A percentile compares a stretch with the other conserved stretches of the same genome.
Conservation (phyloP, 2,797 vertebrate genomes). For the Hyperoplus immaculatus region DNA sequence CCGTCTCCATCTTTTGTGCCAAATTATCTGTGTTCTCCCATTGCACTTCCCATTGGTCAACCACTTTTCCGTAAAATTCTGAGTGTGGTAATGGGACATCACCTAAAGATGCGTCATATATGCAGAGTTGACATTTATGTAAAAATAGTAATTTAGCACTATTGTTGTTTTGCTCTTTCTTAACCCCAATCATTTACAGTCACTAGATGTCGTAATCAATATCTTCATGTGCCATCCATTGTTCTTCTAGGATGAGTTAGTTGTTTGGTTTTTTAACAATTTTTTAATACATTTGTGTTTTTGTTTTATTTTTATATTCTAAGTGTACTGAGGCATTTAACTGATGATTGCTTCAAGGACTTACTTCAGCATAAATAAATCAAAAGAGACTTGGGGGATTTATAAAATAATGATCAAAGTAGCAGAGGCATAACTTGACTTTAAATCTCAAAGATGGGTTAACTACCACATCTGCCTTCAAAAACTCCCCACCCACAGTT, state of each 20-base stretch:
- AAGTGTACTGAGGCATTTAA: no score
- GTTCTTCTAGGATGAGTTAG: background rate
- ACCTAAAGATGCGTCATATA: background rate
- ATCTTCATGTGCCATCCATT: background rate
- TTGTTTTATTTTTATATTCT: no score
- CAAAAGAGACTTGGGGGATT: background rate
- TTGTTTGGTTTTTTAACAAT: no score
- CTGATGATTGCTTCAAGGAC: no score
- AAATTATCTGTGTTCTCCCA: background rate
- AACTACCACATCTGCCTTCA: background rate
- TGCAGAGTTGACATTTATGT: background rate
- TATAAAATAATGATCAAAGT: background rate
- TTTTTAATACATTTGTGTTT: no score
- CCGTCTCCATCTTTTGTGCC: constrained; percentile 17
- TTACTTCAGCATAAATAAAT: background rate
- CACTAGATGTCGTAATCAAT: no score
- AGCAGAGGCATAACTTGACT: background rate
- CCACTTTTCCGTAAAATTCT: constrained; percentile 23
- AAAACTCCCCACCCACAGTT: background rate
- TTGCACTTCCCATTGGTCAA: constrained; percentile 2
- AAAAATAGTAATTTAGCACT: background rate
- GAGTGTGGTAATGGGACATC: constrained; percentile 37
- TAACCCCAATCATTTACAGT: background rate
- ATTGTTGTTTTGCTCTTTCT: background rate
- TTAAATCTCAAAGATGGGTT: background rate